Percentiles rank a stretch among this genome's conserved stretches.
Conservation (phyloP, 2,113 vertebrate genomes). For the Petaurus breviceps region DNA sequence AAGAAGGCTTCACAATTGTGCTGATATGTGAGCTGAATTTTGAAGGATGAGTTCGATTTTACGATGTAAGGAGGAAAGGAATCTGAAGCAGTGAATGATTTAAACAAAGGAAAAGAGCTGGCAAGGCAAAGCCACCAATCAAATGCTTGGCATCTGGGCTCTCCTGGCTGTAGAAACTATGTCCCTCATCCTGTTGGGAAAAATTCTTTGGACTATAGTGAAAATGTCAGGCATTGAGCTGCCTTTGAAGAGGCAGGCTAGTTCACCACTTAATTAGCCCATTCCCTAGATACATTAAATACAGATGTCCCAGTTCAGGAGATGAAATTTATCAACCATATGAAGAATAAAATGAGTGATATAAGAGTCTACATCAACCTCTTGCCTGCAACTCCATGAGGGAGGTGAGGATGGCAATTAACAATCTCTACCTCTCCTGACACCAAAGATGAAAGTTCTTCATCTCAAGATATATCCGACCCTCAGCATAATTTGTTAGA, state of each 20-base stretch:
- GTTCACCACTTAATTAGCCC: constrained; percentile 67
- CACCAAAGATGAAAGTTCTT: constrained; percentile 71
- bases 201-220: constrained; percentile 41
- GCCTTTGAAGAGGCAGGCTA: constrained; percentile 13
- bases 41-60: not conserved
- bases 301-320: constrained; percentile 64
- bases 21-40: not conserved
- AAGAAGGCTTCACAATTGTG: not conserved
- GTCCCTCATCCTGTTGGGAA: constrained; percentile 45
- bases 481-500: constrained; percentile 72
- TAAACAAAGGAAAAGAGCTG: not conserved
- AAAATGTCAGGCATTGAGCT: constrained; percentile 26
- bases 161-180: not conserved
- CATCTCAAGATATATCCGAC: constrained; percentile 74
- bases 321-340: constrained; percentile 75
- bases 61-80: not conserved
- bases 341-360: constrained; percentile 45
- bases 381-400: constrained; percentile 53
- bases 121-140: not conserved
- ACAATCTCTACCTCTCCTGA: constrained; percentile 59
- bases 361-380: constrained; percentile 50
- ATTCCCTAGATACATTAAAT: constrained; percentile 42
- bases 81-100: not conserved
- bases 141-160: constrained; percentile 19
- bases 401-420: constrained; percentile 56